Conservation (phyloP, 2,888 invertebrate species). For the Koerneria pararmatus region DNA sequence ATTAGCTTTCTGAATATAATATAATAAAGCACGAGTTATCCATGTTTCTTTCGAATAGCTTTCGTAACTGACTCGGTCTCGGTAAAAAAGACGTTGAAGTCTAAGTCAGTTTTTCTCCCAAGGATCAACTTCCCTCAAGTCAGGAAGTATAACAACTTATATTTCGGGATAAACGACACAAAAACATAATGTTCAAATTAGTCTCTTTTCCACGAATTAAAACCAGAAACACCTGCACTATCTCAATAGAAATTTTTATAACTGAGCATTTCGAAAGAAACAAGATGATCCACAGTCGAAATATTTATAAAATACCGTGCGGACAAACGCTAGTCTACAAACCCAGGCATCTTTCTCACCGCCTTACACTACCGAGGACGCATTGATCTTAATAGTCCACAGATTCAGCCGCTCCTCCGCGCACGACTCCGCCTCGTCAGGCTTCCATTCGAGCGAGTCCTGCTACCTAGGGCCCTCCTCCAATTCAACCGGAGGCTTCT, state of each 20-base stretch:
- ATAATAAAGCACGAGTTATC: too few relatives aligned
- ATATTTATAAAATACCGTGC: too few relatives aligned
- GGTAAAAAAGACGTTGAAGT: too few relatives aligned
- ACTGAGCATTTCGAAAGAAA: too few relatives aligned
- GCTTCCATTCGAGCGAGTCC: constrained; percentile 20
- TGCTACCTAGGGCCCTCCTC: constrained; percentile 16
- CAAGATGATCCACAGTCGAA: too few relatives aligned
- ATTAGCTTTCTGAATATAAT: too few relatives aligned
- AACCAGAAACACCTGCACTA: neutral
- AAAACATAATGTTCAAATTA: neutral
- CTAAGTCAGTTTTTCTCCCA: too few relatives aligned
- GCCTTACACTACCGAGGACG: neutral
- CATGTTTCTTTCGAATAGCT: too few relatives aligned
- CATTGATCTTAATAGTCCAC: neutral
- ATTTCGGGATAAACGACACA: neutral
- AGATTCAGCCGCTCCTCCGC: constrained; percentile 13
- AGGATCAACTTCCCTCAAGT: too few relatives aligned
- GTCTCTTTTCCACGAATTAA: neutral
- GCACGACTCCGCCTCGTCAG: constrained; percentile 19
- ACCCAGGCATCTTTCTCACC: too few relatives aligned
- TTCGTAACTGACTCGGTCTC: too few relatives aligned
- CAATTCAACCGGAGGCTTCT: constrained; percentile 19
- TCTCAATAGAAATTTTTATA: neutral
- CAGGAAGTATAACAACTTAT: neutral
- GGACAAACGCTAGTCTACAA: too few relatives aligned